Evolutionary conservation across 2,888 invertebrate species (phyloP), one percentile per base, ranked within the genome.

Genomic region (Ormyrus labotus): DNA sequence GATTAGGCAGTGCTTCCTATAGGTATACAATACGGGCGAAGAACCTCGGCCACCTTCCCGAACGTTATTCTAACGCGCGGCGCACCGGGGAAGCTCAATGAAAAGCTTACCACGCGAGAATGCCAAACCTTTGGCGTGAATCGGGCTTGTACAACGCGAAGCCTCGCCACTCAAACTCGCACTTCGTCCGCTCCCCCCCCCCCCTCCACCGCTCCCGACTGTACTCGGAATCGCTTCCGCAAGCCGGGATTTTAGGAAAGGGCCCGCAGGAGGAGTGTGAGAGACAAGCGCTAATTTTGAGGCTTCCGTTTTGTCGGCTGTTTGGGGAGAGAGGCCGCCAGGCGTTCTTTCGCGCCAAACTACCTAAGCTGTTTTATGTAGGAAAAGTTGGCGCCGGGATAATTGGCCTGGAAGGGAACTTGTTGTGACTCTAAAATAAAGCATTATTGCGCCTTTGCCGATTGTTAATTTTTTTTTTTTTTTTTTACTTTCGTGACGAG

Each of bases 101-200:
- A 71, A 77, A 77, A 71, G 70, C 70, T 77, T 50, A 70, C 77
- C 64, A n/a, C 77, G 70, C 69, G 70, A 77, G 77, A 77, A 71
- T 63, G 76, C 64, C 77, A 47, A 77, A 70, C 60, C 47, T 34
- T 45, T 48, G 58, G 58, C 58, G 50, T 5, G 64, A 75, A 75
- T 74, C 73, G 58, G 34, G 65, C 75, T 75, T 75, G 75, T 68
- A 68, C 47, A 75, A 68, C 68, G 61, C 68, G 13, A 68, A 75
- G 60, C 68, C 68, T 7, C 60, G 61, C 45, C 55, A 50, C 72
- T 53, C 55, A 55, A 73, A 64, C 57, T 73, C 47, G 55, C 64
- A 11, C 72, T 45, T 34, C 34, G 34, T 2, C 34, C 3, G 2
- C 2, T 2, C 34, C 34, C 13, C 13, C 13, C 13, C 13, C 13